Conservation (phyloP, 30 jellyfish, hydroid and myxozoan genomes). For the Aurelia sp. region DNA sequence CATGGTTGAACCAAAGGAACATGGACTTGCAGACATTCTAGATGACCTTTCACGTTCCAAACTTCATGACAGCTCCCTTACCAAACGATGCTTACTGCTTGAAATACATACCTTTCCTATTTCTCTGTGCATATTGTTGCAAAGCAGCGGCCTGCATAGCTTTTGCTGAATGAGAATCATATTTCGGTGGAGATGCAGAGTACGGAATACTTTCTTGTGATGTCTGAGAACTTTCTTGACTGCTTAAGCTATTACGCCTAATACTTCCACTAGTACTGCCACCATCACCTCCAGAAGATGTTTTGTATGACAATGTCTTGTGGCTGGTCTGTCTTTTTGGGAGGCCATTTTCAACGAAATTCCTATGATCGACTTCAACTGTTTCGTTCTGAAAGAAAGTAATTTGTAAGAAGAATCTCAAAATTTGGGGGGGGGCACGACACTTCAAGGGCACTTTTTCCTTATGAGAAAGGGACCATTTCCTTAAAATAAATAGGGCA, state of each 20-base stretch:
- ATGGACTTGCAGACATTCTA: too few relatives aligned
- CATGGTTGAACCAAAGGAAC: too few relatives aligned
- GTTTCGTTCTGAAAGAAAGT: constrained; percentile 14
- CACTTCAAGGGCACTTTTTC: too few relatives aligned
- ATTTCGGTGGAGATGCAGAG: constrained; percentile 37
- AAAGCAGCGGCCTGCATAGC: constrained; percentile 23
- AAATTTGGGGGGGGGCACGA: too few relatives aligned
- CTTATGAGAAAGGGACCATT: too few relatives aligned
- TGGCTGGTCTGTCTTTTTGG: constrained; percentile 33
- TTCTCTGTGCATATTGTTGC: constrained; percentile 43
- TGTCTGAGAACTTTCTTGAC: constrained; percentile 73
- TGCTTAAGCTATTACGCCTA: constrained; percentile 50
- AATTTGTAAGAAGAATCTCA: too few relatives aligned
- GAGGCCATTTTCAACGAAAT: constrained; percentile 36
- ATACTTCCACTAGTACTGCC: constrained; percentile 36
- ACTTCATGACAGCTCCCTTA: too few relatives aligned
- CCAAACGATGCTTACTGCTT: too few relatives aligned
- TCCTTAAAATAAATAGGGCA: too few relatives aligned
- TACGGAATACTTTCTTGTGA: constrained; percentile 65
- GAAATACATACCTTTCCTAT: constrained; percentile 25
- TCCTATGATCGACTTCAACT: constrained; percentile 56
- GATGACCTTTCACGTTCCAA: too few relatives aligned
- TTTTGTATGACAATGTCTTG: constrained; percentile 54
- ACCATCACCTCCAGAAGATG: constrained; percentile 28
- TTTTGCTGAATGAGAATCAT: constrained; percentile 23